phyloP scores from a whole-genome alignment of 64 coral and sea anemone species.

The Pocillopora verrucosa region DNA sequence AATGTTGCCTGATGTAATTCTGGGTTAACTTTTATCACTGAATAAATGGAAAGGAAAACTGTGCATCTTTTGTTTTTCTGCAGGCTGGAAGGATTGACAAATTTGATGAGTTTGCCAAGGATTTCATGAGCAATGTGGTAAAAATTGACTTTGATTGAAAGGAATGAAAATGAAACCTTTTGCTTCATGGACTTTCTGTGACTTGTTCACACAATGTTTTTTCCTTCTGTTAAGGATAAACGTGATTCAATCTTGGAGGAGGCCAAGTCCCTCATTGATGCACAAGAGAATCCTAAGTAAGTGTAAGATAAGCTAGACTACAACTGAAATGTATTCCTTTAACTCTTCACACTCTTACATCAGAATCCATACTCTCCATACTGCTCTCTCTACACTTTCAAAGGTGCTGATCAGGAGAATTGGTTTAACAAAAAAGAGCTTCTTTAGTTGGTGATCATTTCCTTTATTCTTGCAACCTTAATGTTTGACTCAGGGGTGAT shows the following conservation, averaged over 20 bases:
- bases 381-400: no score
- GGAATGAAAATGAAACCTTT: not conserved
- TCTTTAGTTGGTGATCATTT: no score
- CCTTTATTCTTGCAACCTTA: no score
- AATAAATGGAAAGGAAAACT: not conserved
- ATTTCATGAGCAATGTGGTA: slow-evolving; percentile 67
- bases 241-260: slow-evolving; percentile 55
- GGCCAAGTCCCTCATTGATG: slow-evolving; percentile 51
- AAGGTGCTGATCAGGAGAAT: no score
- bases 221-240: slow-evolving; percentile 27
- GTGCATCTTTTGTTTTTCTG: not conserved
- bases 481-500: no score
- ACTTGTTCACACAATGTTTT: not conserved
- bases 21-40: not conserved
- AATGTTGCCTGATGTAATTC: no score
- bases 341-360: no score
- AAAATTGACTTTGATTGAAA: not conserved
- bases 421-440: no score
- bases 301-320: not conserved
- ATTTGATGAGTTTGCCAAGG: slow-evolving; percentile 77
- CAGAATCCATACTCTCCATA: no score
- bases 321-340: no score
- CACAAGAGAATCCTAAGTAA: slow-evolving; percentile 67
- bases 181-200: not conserved
- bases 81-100: slow-evolving; percentile 84